Evolutionary conservation across 2,797 vertebrate species (phyloP).

Genomic region (Glyptemys insculpta): DNA sequence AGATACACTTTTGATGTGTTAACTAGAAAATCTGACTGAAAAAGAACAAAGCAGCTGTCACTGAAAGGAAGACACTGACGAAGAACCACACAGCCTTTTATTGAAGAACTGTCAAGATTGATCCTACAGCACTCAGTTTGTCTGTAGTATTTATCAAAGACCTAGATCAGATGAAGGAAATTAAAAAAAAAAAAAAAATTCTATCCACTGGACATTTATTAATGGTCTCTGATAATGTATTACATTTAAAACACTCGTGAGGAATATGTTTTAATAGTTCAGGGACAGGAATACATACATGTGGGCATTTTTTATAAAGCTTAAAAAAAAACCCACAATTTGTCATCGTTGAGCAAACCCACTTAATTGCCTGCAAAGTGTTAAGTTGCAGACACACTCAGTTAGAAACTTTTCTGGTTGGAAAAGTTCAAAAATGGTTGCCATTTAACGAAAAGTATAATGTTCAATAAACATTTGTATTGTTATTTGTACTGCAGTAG

Average conservation of each 20-base stretch:
- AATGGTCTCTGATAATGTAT: slow-evolving; percentile 78
- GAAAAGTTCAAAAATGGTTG: slow-evolving; percentile 10
- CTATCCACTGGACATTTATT: slow-evolving; percentile 81
- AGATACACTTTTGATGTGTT: slow-evolving; percentile 94
- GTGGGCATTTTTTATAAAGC: slow-evolving; percentile 40
- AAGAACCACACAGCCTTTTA: slow-evolving; percentile 91
- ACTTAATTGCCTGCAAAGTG: slow-evolving; percentile 44
- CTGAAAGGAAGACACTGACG: slow-evolving; percentile 89
- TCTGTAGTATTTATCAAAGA: slow-evolving; percentile 88
- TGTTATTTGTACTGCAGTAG: fast-evolving
- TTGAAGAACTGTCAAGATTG: slow-evolving; percentile 92
- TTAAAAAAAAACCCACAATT: not conserved
- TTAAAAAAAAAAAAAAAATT: slow-evolving; percentile 80
- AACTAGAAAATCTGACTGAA: slow-evolving; percentile 93
- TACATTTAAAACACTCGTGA: slow-evolving; percentile 77
- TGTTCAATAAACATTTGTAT: not conserved
- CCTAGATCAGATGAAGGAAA: slow-evolving; percentile 86
- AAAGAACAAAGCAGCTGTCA: slow-evolving; percentile 95
- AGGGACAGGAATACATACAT: slow-evolving; percentile 13
- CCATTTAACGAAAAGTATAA: slow-evolving; percentile 3
- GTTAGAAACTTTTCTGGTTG: slow-evolving; percentile 14
- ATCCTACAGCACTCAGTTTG: slow-evolving; percentile 82
- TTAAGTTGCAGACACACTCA: not conserved
- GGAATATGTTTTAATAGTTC: slow-evolving; percentile 52
- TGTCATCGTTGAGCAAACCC: slow-evolving; percentile 41